Base-by-base conservation (phyloP, 1,140 invertebrate species). In the Aphaenogaster floridana region DNA sequence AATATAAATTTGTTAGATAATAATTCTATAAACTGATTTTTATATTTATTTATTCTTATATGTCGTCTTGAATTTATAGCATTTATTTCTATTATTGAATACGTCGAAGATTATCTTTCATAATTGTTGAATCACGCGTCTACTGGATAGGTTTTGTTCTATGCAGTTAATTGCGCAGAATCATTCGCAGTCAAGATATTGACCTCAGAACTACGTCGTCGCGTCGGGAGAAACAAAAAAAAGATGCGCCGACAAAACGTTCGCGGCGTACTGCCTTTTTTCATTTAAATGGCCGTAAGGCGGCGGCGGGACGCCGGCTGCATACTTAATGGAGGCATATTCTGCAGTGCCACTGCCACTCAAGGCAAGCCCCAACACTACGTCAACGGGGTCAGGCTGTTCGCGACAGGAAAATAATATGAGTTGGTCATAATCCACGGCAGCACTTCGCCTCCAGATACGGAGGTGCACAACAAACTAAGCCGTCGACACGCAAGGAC, bases 291-390 rank as follows among this genome's bases (percentile, higher is more conserved):
- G 89, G 90, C 88, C 88, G 64, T 87, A 91, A 91, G 93, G 92
- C 92, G 90, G 90, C 85, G 92, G 88, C 76, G 72, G 54, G 66
- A 90, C 85, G 77, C 88, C 68, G 54, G 87, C 87, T 64, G 92
- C 90, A 93, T 93, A 93, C 89, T 71, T 93, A 94, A 94, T 92
- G 91, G 90, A 90, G 89, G 90, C 88, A 92, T 93, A 93, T 93
- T 93, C 88, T 90, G 89, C 92, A 80, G 78, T 93, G 93, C 92
- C 91, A 92, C 90, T 91, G 92, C 89, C 92, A 93, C 89, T 93
- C 90, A 93, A 93, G 90, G 92, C 86, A 84, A 90, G 89, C 88
- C 77, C 77, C 78, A 66, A 64, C 90, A 92, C 92, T 88, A 85
- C 92, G 91, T 93, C 92, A 92, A 91, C 89, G 87, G 86, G 36